These are phyloP conservation scores for Tetramorium simillimum DNA, from an alignment of 1,140 invertebrate species.

Conservation along the genomic window DNA sequence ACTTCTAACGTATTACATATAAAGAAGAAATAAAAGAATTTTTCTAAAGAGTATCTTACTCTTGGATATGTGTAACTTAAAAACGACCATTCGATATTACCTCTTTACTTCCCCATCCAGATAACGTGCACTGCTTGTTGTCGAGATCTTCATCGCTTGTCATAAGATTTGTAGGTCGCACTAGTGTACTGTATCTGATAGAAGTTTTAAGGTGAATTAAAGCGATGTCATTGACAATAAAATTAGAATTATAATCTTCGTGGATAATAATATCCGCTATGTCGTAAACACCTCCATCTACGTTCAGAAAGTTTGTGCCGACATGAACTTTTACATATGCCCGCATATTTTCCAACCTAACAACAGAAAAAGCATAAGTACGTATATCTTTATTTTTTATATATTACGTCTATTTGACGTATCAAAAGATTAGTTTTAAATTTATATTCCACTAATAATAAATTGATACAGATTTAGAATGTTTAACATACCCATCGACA, in stretches of 20 bases:
- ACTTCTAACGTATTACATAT: neutral
- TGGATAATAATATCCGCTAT: constrained; percentile 73
- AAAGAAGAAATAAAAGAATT: neutral
- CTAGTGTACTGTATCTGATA: constrained; percentile 66
- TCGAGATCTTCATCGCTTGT: neutral
- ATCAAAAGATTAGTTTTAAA: neutral
- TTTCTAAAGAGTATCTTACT: neutral
- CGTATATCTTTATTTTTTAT: neutral
- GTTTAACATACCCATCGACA: neutral
- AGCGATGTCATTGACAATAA: constrained; percentile 81
- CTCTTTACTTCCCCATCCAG: constrained; percentile 80
- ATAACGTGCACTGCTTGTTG: constrained; percentile 62
- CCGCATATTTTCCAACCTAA: neutral
- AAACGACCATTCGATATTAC: neutral
- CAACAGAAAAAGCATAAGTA: neutral
- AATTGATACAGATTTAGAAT: neutral
- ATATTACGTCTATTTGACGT: neutral
- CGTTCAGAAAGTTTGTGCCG: constrained; percentile 47
- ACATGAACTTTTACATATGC: neutral
- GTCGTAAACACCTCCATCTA: constrained; percentile 52
- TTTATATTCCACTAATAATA: neutral
- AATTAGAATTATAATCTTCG: constrained; percentile 59
- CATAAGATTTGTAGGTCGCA: constrained; percentile 63
- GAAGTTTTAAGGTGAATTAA: constrained; percentile 75
- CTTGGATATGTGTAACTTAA: too few species aligned